These are phyloP conservation scores for Bruchidius siliquastri DNA, from an alignment of 2,888 invertebrate species.

Conservation along the genomic window DNA sequence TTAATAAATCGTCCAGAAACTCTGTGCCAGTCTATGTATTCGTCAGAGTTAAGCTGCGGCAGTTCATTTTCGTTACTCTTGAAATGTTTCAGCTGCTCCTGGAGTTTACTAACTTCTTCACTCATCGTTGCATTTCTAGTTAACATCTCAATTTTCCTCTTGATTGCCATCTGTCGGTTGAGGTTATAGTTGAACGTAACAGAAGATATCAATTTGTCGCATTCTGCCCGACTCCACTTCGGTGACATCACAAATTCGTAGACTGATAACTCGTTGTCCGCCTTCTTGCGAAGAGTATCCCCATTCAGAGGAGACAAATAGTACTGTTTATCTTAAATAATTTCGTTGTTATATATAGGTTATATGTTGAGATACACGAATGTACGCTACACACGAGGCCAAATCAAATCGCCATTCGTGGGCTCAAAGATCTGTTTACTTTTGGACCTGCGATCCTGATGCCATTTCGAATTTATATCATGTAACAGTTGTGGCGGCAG, in stretches of 20 bases:
- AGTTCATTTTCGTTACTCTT: conserved; percentile 17
- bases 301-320: conserved; percentile 56
- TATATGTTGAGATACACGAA: not conserved
- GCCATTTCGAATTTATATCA: too few species aligned
- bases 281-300: conserved; percentile 46
- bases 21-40: conserved; percentile 58
- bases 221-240: conserved; percentile 39
- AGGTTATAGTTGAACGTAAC: conserved; percentile 31
- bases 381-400: not conserved
- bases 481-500: too few species aligned
- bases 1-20: conserved; percentile 48
- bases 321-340: conserved; percentile 33
- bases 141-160: conserved; percentile 13
- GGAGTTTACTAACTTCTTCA: conserved; percentile 38
- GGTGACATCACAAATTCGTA: conserved; percentile 31
- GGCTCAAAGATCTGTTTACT: too few species aligned
- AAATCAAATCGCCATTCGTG: too few species aligned
- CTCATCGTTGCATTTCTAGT: conserved; percentile 23
- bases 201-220: conserved; percentile 25
- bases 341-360: not conserved
- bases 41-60: conserved; percentile 28
- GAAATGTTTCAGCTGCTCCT: conserved; percentile 34
- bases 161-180: conserved; percentile 21
- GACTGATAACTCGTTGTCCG: conserved; percentile 26
- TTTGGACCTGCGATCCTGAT: too few species aligned